Base-by-base conservation (phyloP, 2,113 vertebrate genomes). In the Leptodactylus fuscus region DNA sequence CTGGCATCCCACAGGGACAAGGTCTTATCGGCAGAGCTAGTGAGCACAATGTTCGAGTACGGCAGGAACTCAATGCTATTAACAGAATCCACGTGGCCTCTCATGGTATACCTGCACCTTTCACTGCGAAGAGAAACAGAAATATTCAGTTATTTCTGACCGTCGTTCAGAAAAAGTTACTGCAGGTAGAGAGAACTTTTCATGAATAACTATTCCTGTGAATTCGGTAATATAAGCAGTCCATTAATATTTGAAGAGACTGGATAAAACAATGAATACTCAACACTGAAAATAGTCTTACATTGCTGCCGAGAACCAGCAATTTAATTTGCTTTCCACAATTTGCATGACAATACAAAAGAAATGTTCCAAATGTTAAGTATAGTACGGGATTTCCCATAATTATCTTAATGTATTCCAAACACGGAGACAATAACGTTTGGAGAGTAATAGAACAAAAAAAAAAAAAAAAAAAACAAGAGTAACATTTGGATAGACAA, bases 31-130 rank as follows among this genome's bases (percentile, higher is more conserved):
- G 92, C 90, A 87, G 93, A 95, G 74, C 89, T 90, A 0, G 92
- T 93, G 71, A 95, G 93, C 13, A 88, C 81, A 0, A 79, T 92
- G 89, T 88, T 94, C 86, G 94, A 94, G 88, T 90, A 92, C 0
- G 89, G 93, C 80, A 96, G 92, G 90, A 97, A 96, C 82, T 92
- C 90, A 18, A 92, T 90, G 88, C 91, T 95, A 81, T 95, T 95
- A 32, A 96, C 94, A 0, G 94, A 95, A 53, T 91, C 93, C 2
- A 90, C 87, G 41, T 95, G 95, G 77, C 94, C 94, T 9, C 90
- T 90, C 69, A 95, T 86, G 0, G 90, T 94, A 0, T 80, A 89
- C 67, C 91, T 91, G 88, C 95, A 96, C 81, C 90, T 91, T 88
- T 94, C 94, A 58, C 95, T 96, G 88, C n/a, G 87, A 46, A 83